Percentiles rank a stretch among this genome's conserved stretches.
Conservation (phyloP, 1,140 invertebrate genomes). For the Euura saliciscinereae region DNA sequence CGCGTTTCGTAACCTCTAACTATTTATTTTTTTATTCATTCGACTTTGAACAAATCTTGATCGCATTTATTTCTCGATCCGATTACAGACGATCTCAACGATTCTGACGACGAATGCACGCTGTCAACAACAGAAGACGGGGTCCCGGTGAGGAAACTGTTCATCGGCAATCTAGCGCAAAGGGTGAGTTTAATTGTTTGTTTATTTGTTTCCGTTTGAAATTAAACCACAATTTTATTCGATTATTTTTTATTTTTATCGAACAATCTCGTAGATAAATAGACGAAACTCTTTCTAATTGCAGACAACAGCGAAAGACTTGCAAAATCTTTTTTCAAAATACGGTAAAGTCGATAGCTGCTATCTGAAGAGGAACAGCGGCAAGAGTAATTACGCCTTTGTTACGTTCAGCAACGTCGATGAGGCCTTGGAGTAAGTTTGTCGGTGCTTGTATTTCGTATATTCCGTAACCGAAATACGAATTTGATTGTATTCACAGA, state of each 20-base stretch:
- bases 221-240: not conserved
- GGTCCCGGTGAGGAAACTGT: slow-evolving; percentile 52
- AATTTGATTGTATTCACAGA: slow-evolving; percentile 28
- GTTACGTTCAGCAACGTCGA: slow-evolving; percentile 42
- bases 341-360: slow-evolving; percentile 51
- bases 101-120: not conserved
- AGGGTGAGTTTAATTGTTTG: slow-evolving; percentile 41
- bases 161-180: slow-evolving; percentile 51
- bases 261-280: slow-evolving; percentile 17
- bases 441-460: not conserved
- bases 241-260: slow-evolving; percentile 9
- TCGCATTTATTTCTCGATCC: not conserved
- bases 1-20: not conserved
- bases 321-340: slow-evolving; percentile 42
- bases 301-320: slow-evolving; percentile 49
- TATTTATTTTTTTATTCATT: not conserved
- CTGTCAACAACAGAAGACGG: slow-evolving; percentile 35
- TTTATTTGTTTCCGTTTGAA: not conserved
- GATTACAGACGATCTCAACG: not conserved
- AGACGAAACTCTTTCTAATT: slow-evolving; percentile 8
- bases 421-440: slow-evolving; percentile 43
- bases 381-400: slow-evolving; percentile 52
- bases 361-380: slow-evolving; percentile 44
- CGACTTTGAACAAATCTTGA: not conserved
- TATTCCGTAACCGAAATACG: not conserved